phyloP scores from a whole-genome alignment of 2,888 invertebrate species.

The Orgyia antiqua region DNA sequence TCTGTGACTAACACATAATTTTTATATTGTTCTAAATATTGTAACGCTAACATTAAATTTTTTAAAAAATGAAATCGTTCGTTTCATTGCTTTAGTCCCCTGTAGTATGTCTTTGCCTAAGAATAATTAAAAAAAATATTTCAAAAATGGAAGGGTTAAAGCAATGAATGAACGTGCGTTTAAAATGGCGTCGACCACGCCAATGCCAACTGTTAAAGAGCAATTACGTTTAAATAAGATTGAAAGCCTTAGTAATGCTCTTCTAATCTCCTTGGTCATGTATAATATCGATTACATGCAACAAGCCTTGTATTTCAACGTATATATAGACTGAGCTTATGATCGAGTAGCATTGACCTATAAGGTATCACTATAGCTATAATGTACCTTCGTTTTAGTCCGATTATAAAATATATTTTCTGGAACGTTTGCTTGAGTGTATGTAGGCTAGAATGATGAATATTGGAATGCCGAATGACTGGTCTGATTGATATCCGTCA shows the following conservation, averaged over 20 bases:
- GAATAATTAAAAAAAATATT: constrained; percentile 15
- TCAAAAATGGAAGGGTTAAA: constrained; percentile 49
- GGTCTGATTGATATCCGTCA: no score
- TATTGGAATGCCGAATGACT: no score
- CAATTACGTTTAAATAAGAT: constrained; percentile 21
- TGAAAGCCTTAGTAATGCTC: constrained; percentile 32
- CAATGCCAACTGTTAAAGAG: constrained; percentile 14
- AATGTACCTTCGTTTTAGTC: no score
- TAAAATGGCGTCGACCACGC: constrained; percentile 11
- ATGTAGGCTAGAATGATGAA: no score
- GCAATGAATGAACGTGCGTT: constrained; percentile 65
- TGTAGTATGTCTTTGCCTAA: constrained; percentile 26
- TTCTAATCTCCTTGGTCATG: constrained; percentile 37
- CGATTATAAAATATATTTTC: no score
- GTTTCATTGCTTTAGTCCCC: constrained; percentile 76
- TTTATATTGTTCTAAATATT: no score
- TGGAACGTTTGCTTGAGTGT: no score
- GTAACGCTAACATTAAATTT: constrained; percentile 60
- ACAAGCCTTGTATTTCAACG: no score
- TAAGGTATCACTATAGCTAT: no score
- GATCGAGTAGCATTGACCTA: no score
- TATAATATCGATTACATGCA: constrained; percentile 31
- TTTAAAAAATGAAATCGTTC: constrained; percentile 34
- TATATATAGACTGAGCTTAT: no score
- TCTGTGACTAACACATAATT: no score